Evolutionary conservation across 30 jellyfish, hydroid and myxozoan genomes (phyloP), one percentile per base, ranked within the genome.

Genomic region (Phacellophora camtschatica): DNA sequence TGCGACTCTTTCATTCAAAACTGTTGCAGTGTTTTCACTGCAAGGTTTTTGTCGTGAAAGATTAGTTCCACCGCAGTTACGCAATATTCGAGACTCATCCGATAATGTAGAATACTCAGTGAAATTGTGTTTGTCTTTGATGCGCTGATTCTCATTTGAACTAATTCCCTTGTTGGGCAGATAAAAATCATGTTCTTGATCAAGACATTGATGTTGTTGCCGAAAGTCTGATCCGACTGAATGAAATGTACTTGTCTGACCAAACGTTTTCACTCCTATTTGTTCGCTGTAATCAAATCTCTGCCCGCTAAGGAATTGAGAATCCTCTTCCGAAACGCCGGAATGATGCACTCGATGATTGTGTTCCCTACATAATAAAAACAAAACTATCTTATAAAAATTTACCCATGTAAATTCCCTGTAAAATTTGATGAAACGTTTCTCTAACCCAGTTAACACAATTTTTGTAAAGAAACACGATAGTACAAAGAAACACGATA

Each of bases 191-290:
- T 42, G 1, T 16, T 67, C 66, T 3, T 55, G 25, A 28, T 24
- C 13, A 20, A 35, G 25, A 22, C 66, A 67, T 25, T 67, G 82
- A 41, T 20, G 25, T 18, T 39, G 82, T 18, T 35, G 13, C 18
- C 82, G 82, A 67, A 24, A 19, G 28, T 42, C 82, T 13, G 66
- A 39, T n/a, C 82, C 59, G 45, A 62, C 66, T 7, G 66, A 24
- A 20, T 57, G 87, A 27, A 45, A 55, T 15, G 33, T 35, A 30
- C 70, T 77, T 33, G 81, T 36, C 71, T 64, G 49, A 27, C 81
- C 81, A 5, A 13, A 37, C n/a, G 39, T 59, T 59, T 24, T 25
- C n/a, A 75, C 69, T 7, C 35, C 59, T 7, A 25, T 24, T 15
- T 20, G 36, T 1, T 12, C 15, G 45, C 61, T 34, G 29, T 29